Evolutionary conservation across 1,140 invertebrate genomes (phyloP).

Genomic region (Ooceraea biroi): DNA sequence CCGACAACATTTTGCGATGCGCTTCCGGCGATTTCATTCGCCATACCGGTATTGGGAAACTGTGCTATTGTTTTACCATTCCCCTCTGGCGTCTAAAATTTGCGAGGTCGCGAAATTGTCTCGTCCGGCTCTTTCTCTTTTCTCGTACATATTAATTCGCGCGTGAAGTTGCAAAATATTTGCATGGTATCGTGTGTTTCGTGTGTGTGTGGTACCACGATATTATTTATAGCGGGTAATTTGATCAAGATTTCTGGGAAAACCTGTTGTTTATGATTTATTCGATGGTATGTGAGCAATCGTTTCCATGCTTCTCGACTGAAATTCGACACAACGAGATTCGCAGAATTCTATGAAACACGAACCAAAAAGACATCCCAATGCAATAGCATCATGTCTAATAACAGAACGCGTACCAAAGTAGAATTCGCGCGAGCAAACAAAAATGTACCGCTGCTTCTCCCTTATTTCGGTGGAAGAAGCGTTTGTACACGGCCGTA

Average conservation of each 20-base stretch:
- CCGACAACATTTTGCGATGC: slow-evolving; percentile 48
- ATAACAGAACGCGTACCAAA: not conserved
- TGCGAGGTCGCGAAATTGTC: not conserved
- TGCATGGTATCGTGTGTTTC: not conserved
- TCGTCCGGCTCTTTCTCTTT: not conserved
- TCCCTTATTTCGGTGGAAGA: not conserved
- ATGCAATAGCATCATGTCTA: slow-evolving; percentile 2
- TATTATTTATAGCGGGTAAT: not conserved
- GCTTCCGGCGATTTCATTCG: slow-evolving; percentile 22
- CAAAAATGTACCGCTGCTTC: not conserved
- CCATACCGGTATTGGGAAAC: slow-evolving; percentile 16
- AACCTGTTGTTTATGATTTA: not conserved
- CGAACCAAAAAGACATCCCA: not conserved
- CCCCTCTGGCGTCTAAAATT: not conserved
- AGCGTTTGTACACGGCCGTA: not conserved
- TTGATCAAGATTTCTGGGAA: not conserved
- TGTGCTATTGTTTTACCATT: not conserved
- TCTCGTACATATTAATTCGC: not conserved
- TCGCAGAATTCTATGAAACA: not conserved
- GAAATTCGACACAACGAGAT: not conserved
- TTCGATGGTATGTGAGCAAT: not conserved
- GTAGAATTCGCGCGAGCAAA: not conserved
- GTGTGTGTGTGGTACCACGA: no score
- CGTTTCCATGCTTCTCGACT: not conserved
- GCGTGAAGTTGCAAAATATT: not conserved